Conservation (phyloP, 2,888 invertebrate species). For the Clostera curtula region DNA sequence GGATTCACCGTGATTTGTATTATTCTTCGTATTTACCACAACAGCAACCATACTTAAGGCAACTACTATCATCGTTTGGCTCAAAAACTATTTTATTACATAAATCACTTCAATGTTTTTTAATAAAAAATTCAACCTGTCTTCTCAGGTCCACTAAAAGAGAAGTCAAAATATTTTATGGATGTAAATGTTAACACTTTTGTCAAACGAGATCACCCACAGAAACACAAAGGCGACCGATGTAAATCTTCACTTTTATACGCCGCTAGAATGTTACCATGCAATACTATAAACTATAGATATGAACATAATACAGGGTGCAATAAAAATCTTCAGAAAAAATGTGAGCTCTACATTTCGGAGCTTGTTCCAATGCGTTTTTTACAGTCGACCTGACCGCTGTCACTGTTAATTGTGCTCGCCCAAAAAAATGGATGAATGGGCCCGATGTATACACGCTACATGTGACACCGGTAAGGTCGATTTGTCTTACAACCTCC, state of each 20-base stretch:
- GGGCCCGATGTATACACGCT: slow-evolving; percentile 48
- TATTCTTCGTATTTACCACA: too few relatives aligned
- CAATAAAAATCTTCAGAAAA: slow-evolving; percentile 52
- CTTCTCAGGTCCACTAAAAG: slow-evolving; percentile 46
- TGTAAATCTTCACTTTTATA: slow-evolving; percentile 58
- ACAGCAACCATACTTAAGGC: too few relatives aligned
- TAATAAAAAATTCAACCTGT: slow-evolving; percentile 32
- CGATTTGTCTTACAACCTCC: slow-evolving; percentile 65
- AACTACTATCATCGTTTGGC: neutral
- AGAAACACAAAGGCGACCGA: slow-evolving; percentile 55
- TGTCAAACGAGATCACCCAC: slow-evolving; percentile 64
- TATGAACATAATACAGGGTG: slow-evolving; percentile 58
- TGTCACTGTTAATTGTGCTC: slow-evolving; percentile 62
- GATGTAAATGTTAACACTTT: slow-evolving; percentile 67
- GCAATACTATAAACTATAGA: slow-evolving; percentile 60
- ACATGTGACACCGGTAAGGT: slow-evolving; percentile 59
- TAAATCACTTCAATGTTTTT: slow-evolving; percentile 15
- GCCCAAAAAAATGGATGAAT: slow-evolving; percentile 64
- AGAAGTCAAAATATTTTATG: slow-evolving; percentile 74
- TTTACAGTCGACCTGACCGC: slow-evolving; percentile 62
- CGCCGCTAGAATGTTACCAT: slow-evolving; percentile 44
- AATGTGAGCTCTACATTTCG: slow-evolving; percentile 38
- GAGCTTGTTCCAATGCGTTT: slow-evolving; percentile 41
- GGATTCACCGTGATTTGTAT: too few relatives aligned
- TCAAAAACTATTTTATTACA: neutral